A percentile compares a stretch with the other conserved stretches of the same genome.
Conservation (phyloP, 30 jellyfish, hydroid and myxozoan genomes). For the Sanderia malayensis region DNA sequence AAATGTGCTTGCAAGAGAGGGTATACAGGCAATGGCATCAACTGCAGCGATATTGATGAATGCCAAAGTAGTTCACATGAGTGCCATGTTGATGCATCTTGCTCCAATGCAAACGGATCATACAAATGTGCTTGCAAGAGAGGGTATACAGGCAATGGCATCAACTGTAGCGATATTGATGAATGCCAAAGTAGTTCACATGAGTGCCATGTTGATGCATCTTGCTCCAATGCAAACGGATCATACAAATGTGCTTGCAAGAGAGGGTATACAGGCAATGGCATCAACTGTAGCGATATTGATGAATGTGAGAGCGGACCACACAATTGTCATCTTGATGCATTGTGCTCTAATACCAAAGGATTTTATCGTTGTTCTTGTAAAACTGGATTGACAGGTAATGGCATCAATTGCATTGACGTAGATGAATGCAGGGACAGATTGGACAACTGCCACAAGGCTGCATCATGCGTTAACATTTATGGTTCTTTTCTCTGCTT, state of each 20-base stretch:
- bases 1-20: constrained; percentile 6
- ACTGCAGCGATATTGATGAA: constrained; percentile 70
- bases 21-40: constrained; percentile 16
- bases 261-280: constrained; percentile 69
- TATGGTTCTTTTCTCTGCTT: constrained; percentile 8
- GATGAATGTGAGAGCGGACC: constrained; percentile 51
- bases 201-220: constrained; percentile 37
- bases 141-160: constrained; percentile 78
- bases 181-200: constrained; percentile 40
- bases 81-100: constrained; percentile 72
- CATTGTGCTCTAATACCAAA: constrained; percentile 12
- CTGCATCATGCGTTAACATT: constrained; percentile 22
- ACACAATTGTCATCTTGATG: constrained; percentile 36
- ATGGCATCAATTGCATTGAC: constrained; percentile 65
- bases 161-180: constrained; percentile 54
- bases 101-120: constrained; percentile 58
- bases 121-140: constrained; percentile 41
- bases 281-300: constrained; percentile 59
- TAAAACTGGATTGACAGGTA: constrained; percentile 57
- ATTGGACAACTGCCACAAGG: constrained; percentile 24
- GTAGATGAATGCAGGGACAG: constrained; percentile 53
- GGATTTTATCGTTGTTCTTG: constrained; percentile 45
- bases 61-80: constrained; percentile 43
- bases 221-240: constrained; percentile 15
- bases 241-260: constrained; percentile 48